phyloP scores from a whole-genome alignment of 2,797 vertebrate genomes.

The Botia almorhae region DNA sequence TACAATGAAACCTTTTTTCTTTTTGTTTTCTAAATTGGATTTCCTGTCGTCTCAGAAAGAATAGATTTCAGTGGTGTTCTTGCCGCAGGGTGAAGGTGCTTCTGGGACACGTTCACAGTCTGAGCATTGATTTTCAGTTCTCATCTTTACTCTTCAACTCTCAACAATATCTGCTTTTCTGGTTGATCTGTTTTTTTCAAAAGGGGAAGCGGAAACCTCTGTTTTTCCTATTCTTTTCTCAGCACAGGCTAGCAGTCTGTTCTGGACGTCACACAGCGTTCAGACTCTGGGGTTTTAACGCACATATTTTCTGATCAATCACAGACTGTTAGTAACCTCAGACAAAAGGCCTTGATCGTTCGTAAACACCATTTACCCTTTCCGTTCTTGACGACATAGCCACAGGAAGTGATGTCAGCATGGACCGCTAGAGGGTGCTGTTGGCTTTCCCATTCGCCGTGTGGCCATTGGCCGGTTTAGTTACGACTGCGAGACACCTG shows the following conservation, averaged over 20 bases:
- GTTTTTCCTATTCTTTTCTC: neutral
- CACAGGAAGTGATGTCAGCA: conserved; percentile 24
- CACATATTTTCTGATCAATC: neutral
- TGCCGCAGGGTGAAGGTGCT: conserved; percentile 26
- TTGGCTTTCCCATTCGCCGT: conserved; percentile 43
- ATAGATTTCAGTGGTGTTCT: neutral
- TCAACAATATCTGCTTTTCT: conserved; percentile 16
- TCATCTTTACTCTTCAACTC: conserved; percentile 29
- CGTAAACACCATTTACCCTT: neutral
- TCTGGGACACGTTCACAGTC: conserved; percentile 11
- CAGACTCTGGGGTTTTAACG: neutral
- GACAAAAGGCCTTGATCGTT: neutral
- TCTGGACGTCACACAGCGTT: conserved; percentile 15
- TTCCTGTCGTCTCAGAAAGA: conserved; percentile 42
- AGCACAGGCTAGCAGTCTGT: conserved; percentile 12
- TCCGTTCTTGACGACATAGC: conserved; percentile 2
- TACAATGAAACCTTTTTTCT: conserved; percentile 22
- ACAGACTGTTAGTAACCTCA: conserved; percentile 1
- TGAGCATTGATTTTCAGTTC: conserved; percentile 42
- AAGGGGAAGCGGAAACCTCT: neutral
- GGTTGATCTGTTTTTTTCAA: neutral
- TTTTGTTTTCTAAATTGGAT: conserved; percentile 9
- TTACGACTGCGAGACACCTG: conserved; percentile 56
- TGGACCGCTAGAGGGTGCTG: conserved; percentile 63
- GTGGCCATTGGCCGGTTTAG: conserved; percentile 48